Conservation (phyloP, 2,113 vertebrate genomes). For the Triplophysa tibetana region DNA sequence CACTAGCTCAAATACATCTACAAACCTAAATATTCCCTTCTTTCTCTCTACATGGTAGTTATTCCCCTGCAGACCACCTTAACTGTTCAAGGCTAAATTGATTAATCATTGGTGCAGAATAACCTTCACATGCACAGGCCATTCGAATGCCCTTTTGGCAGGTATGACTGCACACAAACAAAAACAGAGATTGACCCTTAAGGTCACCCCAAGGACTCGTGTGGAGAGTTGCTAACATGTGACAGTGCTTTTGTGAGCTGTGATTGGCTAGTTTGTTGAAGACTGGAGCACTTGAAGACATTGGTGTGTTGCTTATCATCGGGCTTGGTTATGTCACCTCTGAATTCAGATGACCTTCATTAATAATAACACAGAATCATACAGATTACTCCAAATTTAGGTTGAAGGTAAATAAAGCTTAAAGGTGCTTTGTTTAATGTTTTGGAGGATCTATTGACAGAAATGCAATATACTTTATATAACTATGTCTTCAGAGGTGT, state of each 20-base stretch:
- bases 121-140: neutral
- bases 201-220: conserved; percentile 15
- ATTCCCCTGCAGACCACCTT: neutral
- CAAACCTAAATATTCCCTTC: neutral
- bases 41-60: neutral
- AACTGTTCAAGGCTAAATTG: neutral
- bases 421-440: too few species aligned
- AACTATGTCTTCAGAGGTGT: too few species aligned
- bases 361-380: neutral
- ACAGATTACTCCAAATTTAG: neutral
- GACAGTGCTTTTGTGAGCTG: neutral
- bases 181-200: neutral
- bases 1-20: too few species aligned
- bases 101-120: conserved; percentile 17
- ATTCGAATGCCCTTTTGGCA: conserved; percentile 3
- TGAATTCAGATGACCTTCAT: neutral
- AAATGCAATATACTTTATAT: too few species aligned
- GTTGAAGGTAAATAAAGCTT: neutral
- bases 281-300: neutral
- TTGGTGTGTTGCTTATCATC: neutral
- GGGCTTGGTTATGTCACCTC: conserved; percentile 9
- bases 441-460: too few species aligned
- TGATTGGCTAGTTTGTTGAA: neutral
- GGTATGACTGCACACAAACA: conserved; percentile 14
- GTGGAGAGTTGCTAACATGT: neutral